Conservation (phyloP, 2,113 vertebrate species). For the Psephotus haematonotus region DNA sequence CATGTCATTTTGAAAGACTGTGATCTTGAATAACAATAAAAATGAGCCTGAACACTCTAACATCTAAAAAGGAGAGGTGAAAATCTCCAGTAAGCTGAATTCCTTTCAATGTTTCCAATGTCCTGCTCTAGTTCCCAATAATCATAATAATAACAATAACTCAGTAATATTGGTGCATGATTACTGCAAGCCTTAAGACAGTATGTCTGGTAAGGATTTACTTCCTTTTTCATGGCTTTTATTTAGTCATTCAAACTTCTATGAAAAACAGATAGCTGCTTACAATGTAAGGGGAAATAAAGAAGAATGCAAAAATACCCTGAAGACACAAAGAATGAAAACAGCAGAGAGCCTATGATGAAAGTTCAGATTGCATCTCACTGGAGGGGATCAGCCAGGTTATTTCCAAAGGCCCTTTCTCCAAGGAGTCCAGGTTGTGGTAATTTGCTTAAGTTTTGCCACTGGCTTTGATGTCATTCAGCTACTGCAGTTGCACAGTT, state of each 20-base stretch:
- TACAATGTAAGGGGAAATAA: conserved; percentile 15
- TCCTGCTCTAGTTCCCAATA: conserved; percentile 32
- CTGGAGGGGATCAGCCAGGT: background rate
- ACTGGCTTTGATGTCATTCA: background rate
- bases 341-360: background rate
- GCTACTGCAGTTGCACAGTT: background rate
- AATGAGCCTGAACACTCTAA: background rate
- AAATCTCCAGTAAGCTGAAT: conserved; percentile 7
- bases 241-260: conserved; percentile 34
- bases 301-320: background rate
- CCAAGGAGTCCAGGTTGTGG: conserved; percentile 1
- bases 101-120: background rate
- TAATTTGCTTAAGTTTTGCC: background rate
- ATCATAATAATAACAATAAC: background rate
- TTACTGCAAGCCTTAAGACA: conserved; percentile 16
- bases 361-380: conserved; percentile 19
- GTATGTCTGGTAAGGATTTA: conserved; percentile 26
- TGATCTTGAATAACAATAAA: background rate
- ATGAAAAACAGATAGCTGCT: conserved; percentile 26
- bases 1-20: background rate
- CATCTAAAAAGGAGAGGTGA: background rate
- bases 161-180: background rate
- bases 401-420: conserved; percentile 49
- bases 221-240: conserved; percentile 6
- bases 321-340: background rate